These are phyloP conservation scores for Balanococcus diminutus DNA, from an alignment of 2,888 invertebrate species.

Conservation along the genomic window DNA sequence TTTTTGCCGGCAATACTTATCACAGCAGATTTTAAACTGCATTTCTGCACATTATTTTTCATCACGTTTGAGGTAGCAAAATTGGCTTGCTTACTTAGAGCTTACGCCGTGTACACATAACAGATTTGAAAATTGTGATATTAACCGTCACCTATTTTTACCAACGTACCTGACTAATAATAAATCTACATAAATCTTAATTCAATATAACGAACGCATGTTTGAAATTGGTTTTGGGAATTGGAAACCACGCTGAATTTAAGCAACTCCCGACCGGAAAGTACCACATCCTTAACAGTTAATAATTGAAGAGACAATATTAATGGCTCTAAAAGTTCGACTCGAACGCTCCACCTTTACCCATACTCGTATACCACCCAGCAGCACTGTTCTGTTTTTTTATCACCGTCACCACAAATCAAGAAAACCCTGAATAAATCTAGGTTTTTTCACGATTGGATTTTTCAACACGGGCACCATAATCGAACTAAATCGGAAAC, in stretches of 20 bases:
- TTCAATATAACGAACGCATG: background rate
- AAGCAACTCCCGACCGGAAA: background rate
- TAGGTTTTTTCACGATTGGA: slow-evolving; percentile 26
- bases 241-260: background rate
- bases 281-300: background rate
- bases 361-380: background rate
- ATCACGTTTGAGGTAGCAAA: background rate
- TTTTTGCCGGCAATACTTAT: background rate
- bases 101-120: background rate
- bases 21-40: background rate
- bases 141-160: background rate
- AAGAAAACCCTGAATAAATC: slow-evolving; percentile 9
- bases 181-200: background rate
- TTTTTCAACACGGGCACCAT: background rate
- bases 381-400: slow-evolving; percentile 3
- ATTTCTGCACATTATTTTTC: background rate
- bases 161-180: background rate
- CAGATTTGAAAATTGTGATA: background rate
- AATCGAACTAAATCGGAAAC: slow-evolving; percentile 13
- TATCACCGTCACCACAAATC: background rate
- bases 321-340: background rate
- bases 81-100: background rate
- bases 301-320: background rate
- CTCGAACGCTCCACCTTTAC: background rate
- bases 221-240: background rate